Base-by-base conservation (phyloP, 1,140 invertebrate species). In the Anastrepha ludens region DNA sequence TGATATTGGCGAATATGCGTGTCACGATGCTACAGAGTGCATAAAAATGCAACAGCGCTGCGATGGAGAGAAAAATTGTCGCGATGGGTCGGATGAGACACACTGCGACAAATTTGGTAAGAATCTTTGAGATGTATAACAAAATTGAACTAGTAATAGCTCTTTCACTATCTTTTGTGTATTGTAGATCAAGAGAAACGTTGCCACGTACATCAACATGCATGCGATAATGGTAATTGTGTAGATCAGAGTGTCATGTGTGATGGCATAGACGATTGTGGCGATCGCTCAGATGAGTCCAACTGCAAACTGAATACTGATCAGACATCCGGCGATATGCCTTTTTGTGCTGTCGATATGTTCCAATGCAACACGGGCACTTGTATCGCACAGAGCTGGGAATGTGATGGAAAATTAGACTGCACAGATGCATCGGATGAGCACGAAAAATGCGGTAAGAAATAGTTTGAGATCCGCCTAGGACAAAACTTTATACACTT, bases 171-270 rank as follows among this genome's bases (percentile, higher is more conserved):
- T 29, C 29, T 29, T 29, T 81, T 81, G 29, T 20, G 41, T 78
- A 41, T 86, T 81, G 47, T 60, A 93, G 91, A 92, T 88, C 88
- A 89, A 20, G 88, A 78, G 0, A 74, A 90, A 93, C 59, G 93
- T 93, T 91, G 97, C 50, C 92, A 93, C 50, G 15, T 29, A 13
- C 90, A 91, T 29, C 97, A 98, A 93, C 98, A 96, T 91, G 96
- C 96, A 88, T 99, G 99, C 93, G 96, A 96, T 44, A 99, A 99
- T 94, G 96, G 97, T 93, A 94, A 90, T 95, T 97, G 96, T 88
- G 94, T 97, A 74, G 94, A 94, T 3, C 90, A 91, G 0, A 92
- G 94, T 39, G 95, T 95, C 94, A 90, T 93, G 41, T 97, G 96
- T 91, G 96, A 97, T 89, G 94, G 94, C 0, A 64, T 64, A 0